Evolutionary conservation across 2,888 invertebrate genomes (phyloP), one percentile per base, ranked within the genome.

Genomic region (Adineta ricciae): DNA sequence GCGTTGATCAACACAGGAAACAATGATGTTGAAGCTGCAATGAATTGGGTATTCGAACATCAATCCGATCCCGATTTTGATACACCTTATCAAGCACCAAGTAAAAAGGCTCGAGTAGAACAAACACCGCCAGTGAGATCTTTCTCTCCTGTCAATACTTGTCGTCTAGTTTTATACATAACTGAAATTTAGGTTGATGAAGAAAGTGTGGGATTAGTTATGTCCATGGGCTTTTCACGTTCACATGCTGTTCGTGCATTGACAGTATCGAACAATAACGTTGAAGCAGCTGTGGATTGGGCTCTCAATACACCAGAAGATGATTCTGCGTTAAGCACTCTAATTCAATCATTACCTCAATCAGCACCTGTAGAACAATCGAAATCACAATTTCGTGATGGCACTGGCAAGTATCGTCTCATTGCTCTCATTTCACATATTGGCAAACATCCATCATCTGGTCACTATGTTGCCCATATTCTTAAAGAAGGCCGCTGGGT

Each of bases 401-500:
- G 85, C 14, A 36, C 19, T 9, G 84, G 83, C 94, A 95, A 94
- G 88, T 99, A 98, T 91, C 93, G 94, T 89, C 91, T 99, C 88
- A 93, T 94, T 49, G 98, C 95, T 49, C 97, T 99, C 91, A 95
- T 99, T 88, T 96, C 97, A 0, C 99, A 99, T 91, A 99, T 99
- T 97, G 99, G 99, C 85, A 94, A 96, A 1, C 97, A 97, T 0
- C 94, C 96, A 4, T 94, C 94, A 93, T 96, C 96, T 83, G 99
- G 99, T 0, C 99, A 99, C 91, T 99, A 99, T 89, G 97, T 99
- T n/a, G 96, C 96, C 89, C 98, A 99, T 91, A 94, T 98, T 32
- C 87, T 88, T 50, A 89, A 88, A 86, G 94, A 96, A 87, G 94
- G 94, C 46, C 93, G 93, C 86, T 98, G 98, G 98, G 94, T 96